These are phyloP conservation scores for Drosophila flavopinicola DNA, from an alignment of 2,888 invertebrate genomes.

Conservation along the genomic window DNA sequence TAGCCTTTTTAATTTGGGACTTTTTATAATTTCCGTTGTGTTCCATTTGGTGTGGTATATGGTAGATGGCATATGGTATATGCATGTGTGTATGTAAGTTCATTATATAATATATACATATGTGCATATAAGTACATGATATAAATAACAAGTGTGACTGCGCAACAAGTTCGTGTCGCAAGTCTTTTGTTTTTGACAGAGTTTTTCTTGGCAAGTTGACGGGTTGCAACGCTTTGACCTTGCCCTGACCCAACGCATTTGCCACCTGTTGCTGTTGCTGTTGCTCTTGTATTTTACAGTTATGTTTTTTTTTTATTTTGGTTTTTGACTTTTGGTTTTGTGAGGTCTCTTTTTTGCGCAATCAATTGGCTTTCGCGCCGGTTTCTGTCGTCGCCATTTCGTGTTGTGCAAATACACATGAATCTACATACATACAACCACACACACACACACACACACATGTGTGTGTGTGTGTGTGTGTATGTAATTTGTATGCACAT, in stretches of 20 bases:
- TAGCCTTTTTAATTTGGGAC: slow-evolving; percentile 9
- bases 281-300: slow-evolving; percentile 28
- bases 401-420: slow-evolving; percentile 48
- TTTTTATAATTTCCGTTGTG: slow-evolving; percentile 11
- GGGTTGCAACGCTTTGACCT: slow-evolving; percentile 52
- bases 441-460: not conserved
- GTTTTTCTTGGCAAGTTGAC: slow-evolving; percentile 41
- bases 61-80: no score
- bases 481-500: not conserved
- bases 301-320: not conserved
- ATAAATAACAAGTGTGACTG: slow-evolving; percentile 53
- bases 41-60: slow-evolving; percentile 25
- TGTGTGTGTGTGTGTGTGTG: not conserved
- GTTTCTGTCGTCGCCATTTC: slow-evolving; percentile 31
- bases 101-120: slow-evolving; percentile 31
- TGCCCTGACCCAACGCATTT: slow-evolving; percentile 34
- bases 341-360: slow-evolving; percentile 41
- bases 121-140: slow-evolving; percentile 37
- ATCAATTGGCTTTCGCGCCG: slow-evolving; percentile 53
- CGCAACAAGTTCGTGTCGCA: slow-evolving; percentile 62
- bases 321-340: slow-evolving; percentile 24
- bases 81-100: slow-evolving; percentile 8
- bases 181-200: slow-evolving; percentile 59
- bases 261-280: slow-evolving; percentile 24
- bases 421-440: slow-evolving; percentile 3